Base-by-base conservation (phyloP, 53 echinoderm and acorn worm species). In the Stichopus horrens region DNA sequence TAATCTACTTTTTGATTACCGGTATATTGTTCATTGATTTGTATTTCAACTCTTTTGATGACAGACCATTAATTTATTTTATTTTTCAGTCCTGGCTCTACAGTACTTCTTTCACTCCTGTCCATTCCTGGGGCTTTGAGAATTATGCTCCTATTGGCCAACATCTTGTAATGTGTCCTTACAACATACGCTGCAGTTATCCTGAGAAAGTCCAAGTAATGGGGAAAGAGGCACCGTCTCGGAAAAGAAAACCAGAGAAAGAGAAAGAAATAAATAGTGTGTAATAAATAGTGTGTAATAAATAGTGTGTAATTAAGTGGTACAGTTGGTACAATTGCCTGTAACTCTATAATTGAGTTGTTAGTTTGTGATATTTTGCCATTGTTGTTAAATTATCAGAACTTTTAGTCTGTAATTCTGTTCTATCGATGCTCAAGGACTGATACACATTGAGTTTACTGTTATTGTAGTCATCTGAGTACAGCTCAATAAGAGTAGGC, bases 21-120 rank as follows among this genome's bases (percentile, higher is more conserved):
- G 76, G 9, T 21, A 37, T 37, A 37, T 37, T 37, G 2, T 37
- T 37, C 37, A 37, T 37, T 37, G 2, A 37, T 37, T 37, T 37
- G 37, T 68, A 19, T 2, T 68, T 9, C n/a, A 7, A 21, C 20
- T 22, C 22, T 22, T 14, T 1, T 60, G 65, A 37, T 37, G 2
- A 37, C 37, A 37, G 37, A 4, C 16, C 9, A 52, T 18, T 19
- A 52, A 77, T 76, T 22, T 37, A 4, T 54, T 23, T 63, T 23
- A 8, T 76, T 59, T 13, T 21, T 11, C 86, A 97, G 97, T 94
- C 95, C 23, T 97, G 97, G 97, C 94, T 94, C 21, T 97, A 95
- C 89, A 95, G 95, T 60, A 97, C 97, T 11, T 93, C 97, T 53
- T 97, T 97, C 78, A 90, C 95, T 23, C 91, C 95, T 1, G 89